These are phyloP conservation scores for Hoplostethus atlanticus DNA, from an alignment of 2,797 vertebrate species.

Conservation along the genomic window DNA sequence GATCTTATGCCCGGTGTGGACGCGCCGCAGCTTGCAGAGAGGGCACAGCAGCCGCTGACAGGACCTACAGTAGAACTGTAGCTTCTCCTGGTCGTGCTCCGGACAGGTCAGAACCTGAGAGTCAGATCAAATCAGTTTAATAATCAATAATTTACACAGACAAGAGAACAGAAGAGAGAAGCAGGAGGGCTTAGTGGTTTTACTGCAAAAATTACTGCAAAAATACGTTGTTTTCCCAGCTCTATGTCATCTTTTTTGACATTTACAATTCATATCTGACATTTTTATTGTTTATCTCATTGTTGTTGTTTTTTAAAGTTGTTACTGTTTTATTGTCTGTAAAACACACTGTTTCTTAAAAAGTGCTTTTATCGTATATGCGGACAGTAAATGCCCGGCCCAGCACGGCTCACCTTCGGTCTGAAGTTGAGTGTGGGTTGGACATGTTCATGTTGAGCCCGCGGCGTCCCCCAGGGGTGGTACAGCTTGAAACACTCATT, in stretches of 20 bases:
- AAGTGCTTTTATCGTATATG: neutral
- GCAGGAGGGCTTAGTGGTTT: neutral
- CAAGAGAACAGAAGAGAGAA: neutral
- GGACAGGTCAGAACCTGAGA: conserved; percentile 93
- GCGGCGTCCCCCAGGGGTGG: conserved; percentile 97
- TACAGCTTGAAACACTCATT: conserved; percentile 98
- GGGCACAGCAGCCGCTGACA: conserved; percentile 95
- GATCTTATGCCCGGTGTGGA: conserved; percentile 93
- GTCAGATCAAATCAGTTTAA: neutral
- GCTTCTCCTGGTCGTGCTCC: conserved; percentile 94
- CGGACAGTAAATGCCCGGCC: too few relatives aligned
- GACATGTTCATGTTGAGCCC: conserved; percentile 95
- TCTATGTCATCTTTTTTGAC: too few relatives aligned
- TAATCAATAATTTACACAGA: neutral
- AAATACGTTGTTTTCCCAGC: too few relatives aligned
- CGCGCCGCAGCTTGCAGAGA: conserved; percentile 92
- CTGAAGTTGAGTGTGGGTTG: conserved; percentile 95
- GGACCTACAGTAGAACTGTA: conserved; percentile 94
- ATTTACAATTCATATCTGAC: too few relatives aligned
- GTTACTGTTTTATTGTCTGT: too few relatives aligned
- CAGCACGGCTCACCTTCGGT: conserved; percentile 87
- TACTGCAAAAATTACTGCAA: too few relatives aligned
- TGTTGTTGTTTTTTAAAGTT: too few relatives aligned
- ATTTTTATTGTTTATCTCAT: too few relatives aligned
- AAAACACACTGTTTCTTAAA: too few relatives aligned